Evolutionary conservation across 2,113 vertebrate species (phyloP).

Genomic region (Struthio camelus): DNA sequence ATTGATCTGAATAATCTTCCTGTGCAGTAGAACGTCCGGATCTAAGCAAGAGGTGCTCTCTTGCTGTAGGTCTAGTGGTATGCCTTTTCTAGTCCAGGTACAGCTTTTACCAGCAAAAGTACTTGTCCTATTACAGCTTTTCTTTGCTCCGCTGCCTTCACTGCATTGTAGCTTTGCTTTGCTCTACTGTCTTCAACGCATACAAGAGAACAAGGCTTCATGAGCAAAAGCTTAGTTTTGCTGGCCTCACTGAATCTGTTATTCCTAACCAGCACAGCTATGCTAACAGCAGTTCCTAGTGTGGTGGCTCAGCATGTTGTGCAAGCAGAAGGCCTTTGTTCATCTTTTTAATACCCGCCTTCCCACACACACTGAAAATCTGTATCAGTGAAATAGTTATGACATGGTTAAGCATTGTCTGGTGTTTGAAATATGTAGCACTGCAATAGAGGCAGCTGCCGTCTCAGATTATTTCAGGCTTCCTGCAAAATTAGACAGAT

Average conservation of each 20-base stretch:
- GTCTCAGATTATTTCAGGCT: not conserved
- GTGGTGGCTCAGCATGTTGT: conserved; percentile 12
- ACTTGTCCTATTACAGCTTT: not conserved
- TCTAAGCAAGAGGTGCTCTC: not conserved
- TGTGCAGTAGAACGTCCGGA: not conserved
- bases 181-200: not conserved
- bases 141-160: not conserved
- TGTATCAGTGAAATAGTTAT: conserved; percentile 7
- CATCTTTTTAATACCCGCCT: not conserved
- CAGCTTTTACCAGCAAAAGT: not conserved
- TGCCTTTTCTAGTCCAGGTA: not conserved
- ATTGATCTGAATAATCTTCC: not conserved
- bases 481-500: not conserved
- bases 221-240: not conserved
- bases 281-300: not conserved
- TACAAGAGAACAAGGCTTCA: not conserved
- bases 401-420: not conserved
- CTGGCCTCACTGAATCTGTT: not conserved
- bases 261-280: not conserved
- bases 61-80: not conserved
- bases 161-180: not conserved
- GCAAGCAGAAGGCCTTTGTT: conserved; percentile 41
- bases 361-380: conserved; percentile 8
- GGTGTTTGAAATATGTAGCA: not conserved
- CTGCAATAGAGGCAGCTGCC: not conserved